Base-by-base conservation (phyloP, 2,888 invertebrate species). In the Therioaphis trifolii region DNA sequence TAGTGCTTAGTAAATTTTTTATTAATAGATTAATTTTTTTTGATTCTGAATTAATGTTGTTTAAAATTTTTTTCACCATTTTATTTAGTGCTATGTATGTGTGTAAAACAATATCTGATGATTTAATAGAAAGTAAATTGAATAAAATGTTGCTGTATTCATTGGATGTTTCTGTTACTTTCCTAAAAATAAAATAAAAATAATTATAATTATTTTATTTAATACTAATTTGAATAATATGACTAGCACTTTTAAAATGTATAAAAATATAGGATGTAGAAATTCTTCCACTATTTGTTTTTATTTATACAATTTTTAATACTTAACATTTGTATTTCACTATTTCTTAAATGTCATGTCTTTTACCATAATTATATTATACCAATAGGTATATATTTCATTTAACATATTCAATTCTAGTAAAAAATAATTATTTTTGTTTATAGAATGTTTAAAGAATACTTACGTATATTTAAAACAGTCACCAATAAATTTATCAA, bases 141-240 rank as follows among this genome's bases (percentile, higher is more conserved):
- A 80, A 61, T 61, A 80, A 71, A 61, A 80, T 80, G 0, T 61
- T 35, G 27, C 68, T 79, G n/a, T 79, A 79, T 69, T 79, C 78
- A 55, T 69, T 69, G 55, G 40, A 0, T 7, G n/a, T 40, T n/a
- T 78, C 68, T 55, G 68, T 43, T 55, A 52, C 7, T 69, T 69
- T 9, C 78, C 69, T 27, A 27, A 69, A 55, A 29, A 14, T n/a
- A 79, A 12, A 79, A 69, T n/a, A 79, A n/a, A 11, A 29, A 29
- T 29, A 18, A 18, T 29, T 21, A 24, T 4, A 24, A 58, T 35
- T 7, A 35, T 5, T 5, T 35, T 5, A 35, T 35, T 5, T 3
- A 35, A 35, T 35, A 35, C 35, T 35, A 5, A 35, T 35, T 35
- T 35, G 3, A 35, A 35, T 5, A 35, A 5, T 7, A 35, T 5